Evolutionary conservation across 1,140 invertebrate species (phyloP).

Genomic region (Triops cancriformis): DNA sequence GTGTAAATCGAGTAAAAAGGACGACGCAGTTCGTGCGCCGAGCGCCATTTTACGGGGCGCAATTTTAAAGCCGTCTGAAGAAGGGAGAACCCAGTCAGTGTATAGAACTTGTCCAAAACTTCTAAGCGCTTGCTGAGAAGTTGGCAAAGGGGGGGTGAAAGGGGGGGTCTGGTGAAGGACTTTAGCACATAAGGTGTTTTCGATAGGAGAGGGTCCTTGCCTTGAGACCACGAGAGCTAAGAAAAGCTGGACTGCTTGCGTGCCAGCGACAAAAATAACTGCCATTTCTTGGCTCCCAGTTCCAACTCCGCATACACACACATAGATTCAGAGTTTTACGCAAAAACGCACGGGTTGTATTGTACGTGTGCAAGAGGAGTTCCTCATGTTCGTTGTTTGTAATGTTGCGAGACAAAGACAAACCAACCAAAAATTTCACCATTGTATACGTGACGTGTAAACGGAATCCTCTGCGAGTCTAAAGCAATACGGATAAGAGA

Average conservation of each 20-base stretch:
- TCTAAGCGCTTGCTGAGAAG: background rate
- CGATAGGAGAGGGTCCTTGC: background rate
- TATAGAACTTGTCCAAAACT: background rate
- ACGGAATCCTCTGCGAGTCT: too few relatives aligned
- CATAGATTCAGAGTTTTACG: background rate
- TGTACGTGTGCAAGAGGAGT: background rate
- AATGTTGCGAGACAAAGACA: background rate
- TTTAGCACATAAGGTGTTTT: background rate
- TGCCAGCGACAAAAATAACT: constrained; percentile 9
- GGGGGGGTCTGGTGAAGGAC: background rate
- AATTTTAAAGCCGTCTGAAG: background rate
- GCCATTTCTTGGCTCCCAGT: constrained; percentile 12
- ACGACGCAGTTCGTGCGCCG: constrained; percentile 11
- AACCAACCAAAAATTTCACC: too few relatives aligned
- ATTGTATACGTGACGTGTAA: too few relatives aligned
- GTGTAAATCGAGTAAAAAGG: background rate
- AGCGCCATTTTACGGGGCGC: background rate
- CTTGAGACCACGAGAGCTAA: background rate
- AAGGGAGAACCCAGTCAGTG: background rate
- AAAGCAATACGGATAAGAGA: too few relatives aligned
- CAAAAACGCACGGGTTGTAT: background rate
- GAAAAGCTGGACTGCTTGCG: constrained; percentile 4
- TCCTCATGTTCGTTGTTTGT: background rate
- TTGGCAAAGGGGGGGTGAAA: background rate
- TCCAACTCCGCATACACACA: background rate